These are phyloP conservation scores for Cetonia aurata DNA, from an alignment of 2,888 invertebrate genomes.

Conservation along the genomic window DNA sequence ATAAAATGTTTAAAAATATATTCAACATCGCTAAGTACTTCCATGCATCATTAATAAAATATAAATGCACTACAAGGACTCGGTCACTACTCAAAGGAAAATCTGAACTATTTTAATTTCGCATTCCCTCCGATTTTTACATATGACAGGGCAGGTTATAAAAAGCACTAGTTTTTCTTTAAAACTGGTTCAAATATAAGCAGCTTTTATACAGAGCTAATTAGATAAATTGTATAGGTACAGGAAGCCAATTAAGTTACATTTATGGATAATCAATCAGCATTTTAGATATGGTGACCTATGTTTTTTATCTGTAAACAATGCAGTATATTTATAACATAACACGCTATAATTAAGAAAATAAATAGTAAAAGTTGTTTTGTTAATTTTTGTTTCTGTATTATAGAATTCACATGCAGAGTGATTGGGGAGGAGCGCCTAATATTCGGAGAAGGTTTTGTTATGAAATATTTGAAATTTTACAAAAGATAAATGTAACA, in stretches of 20 bases:
- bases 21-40: background rate
- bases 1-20: background rate
- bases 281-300: no score
- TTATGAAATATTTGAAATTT: no score
- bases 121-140: conserved; percentile 3
- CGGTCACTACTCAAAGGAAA: background rate
- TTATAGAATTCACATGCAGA: no score
- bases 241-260: background rate
- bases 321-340: no score
- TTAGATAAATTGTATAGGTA: background rate
- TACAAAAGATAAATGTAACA: no score
- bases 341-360: no score
- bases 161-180: background rate
- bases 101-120: conserved; percentile 23
- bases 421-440: no score
- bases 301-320: no score
- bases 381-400: no score
- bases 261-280: background rate
- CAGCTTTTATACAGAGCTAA: background rate
- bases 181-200: background rate
- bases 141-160: no score
- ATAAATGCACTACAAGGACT: conserved; percentile 1
- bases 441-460: no score
- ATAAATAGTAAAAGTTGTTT: no score
- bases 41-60: conserved; percentile 16